Percentiles rank a stretch among this genome's conserved stretches.
phyloP scores from a whole-genome alignment of 2,888 invertebrate genomes.

The Tiliacea citrago region DNA sequence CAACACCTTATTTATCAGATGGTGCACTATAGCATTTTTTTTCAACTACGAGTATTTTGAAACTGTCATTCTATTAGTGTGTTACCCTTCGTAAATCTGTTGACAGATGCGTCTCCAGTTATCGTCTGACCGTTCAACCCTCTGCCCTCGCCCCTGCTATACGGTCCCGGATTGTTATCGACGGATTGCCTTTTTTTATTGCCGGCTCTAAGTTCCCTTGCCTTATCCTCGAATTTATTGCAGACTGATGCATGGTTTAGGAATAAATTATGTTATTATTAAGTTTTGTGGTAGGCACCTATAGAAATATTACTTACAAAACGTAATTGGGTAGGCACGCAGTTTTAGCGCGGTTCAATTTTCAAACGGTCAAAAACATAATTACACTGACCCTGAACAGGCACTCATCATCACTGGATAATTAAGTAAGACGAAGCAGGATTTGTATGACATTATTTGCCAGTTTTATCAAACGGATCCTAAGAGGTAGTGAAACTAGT shows the following conservation, averaged over 20 bases:
- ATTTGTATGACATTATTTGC: not conserved
- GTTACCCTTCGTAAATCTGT: conserved; percentile 69
- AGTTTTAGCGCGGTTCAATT: not conserved
- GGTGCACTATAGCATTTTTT: not conserved
- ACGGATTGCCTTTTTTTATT: conserved; percentile 68
- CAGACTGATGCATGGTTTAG: conserved; percentile 36
- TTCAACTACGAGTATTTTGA: not conserved
- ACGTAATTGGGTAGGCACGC: not conserved
- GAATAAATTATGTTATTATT: conserved; percentile 47
- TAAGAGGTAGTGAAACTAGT: not conserved
- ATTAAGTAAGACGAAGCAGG: not conserved
- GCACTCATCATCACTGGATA: not conserved
- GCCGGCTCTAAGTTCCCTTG: conserved; percentile 52
- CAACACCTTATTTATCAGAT: not conserved
- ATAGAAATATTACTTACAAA: not conserved
- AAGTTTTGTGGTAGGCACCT: not conserved
- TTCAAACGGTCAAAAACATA: conserved; percentile 5
- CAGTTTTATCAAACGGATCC: not conserved
- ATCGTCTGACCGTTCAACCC: conserved; percentile 72
- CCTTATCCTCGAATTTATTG: conserved; percentile 65
- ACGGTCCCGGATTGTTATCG: conserved; percentile 66
- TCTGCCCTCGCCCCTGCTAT: conserved; percentile 56
- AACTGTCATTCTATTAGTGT: conserved; percentile 46
- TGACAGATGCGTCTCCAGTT: conserved; percentile 73
- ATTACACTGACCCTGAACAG: not conserved